A percentile compares a stretch with the other conserved stretches of the same genome.
Evolutionary conservation across 2,797 vertebrate species (phyloP).

Genomic region (Alectoris magna): DNA sequence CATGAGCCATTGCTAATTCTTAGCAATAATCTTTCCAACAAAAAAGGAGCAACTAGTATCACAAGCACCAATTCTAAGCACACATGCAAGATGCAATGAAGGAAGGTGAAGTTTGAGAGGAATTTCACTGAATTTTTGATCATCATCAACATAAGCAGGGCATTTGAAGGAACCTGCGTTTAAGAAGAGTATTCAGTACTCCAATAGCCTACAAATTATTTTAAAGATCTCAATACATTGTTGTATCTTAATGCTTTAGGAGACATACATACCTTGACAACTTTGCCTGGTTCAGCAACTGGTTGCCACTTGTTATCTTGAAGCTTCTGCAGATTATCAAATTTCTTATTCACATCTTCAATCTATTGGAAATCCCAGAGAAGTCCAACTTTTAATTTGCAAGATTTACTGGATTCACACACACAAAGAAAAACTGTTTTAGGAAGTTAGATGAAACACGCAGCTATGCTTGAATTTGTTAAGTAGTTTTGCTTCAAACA

Average conservation of each 20-base stretch:
- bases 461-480: neutral
- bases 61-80: neutral
- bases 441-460: neutral
- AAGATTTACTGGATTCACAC: neutral
- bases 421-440: neutral
- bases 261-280: constrained; percentile 80
- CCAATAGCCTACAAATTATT: neutral
- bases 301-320: constrained; percentile 87
- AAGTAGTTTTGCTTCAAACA: neutral
- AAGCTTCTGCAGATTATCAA: constrained; percentile 85
- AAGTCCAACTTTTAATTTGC: neutral
- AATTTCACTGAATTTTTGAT: neutral
- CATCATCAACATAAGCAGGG: neutral
- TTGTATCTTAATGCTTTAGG: neutral
- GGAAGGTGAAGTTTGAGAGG: neutral
- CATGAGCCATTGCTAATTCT: neutral
- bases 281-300: constrained; percentile 74
- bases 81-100: neutral
- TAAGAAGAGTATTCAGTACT: neutral
- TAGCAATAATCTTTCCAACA: neutral
- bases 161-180: neutral
- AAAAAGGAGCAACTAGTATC: neutral
- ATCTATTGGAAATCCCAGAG: constrained; percentile 78
- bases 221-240: neutral
- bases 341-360: constrained; percentile 90